Percentiles rank a stretch among this genome's conserved stretches.
Conservation (phyloP, 2,797 vertebrate species). For the Crocodylus rhombifer region DNA sequence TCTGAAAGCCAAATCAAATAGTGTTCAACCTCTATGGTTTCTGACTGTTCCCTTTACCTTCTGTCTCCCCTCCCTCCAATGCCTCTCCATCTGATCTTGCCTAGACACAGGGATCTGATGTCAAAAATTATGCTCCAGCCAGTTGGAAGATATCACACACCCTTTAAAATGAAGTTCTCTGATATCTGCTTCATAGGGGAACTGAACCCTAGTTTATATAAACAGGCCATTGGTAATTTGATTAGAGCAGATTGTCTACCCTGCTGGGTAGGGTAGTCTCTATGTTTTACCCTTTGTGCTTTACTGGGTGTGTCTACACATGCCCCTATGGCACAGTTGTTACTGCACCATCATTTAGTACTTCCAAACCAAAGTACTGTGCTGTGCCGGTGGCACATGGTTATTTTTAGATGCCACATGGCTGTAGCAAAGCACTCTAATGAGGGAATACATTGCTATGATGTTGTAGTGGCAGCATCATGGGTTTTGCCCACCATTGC, state of each 20-base stretch:
- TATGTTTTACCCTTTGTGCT: rapidly evolving
- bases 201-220: rapidly evolving
- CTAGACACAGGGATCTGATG: conserved; percentile 33
- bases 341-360: no score
- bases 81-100: conserved; percentile 20
- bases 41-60: conserved; percentile 70
- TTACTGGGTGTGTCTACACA: background rate
- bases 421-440: no score
- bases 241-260: rapidly evolving
- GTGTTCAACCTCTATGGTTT: conserved; percentile 57
- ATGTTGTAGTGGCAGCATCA: no score
- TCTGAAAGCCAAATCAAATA: conserved; percentile 81
- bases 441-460: no score
- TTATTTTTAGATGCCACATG: no score
- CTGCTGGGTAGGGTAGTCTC: background rate
- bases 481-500: no score
- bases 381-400: no score
- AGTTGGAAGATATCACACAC: conserved; percentile 12
- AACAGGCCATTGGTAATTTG: rapidly evolving
- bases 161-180: background rate
- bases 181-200: background rate
- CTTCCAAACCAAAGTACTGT: no score
- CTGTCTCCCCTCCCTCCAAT: background rate
- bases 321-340: no score
- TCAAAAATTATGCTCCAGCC: conserved; percentile 21